Evolutionary conservation across 2,888 invertebrate species (phyloP), one percentile per base, ranked within the genome.

Genomic region (Pegoplata infirma): DNA sequence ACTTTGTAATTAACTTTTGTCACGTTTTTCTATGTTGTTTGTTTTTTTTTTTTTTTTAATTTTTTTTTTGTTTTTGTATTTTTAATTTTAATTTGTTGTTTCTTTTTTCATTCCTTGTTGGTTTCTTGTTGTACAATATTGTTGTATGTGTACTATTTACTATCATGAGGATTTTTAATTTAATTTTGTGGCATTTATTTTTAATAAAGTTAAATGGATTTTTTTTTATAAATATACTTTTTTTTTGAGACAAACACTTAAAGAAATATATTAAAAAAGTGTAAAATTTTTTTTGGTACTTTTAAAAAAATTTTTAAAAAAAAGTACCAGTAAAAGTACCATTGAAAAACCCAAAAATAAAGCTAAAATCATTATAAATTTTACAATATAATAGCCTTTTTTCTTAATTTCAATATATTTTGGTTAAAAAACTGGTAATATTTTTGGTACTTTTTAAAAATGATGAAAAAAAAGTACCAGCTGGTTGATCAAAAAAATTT

Each of bases 1-100:
- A 86, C 82, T 83, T 86, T 85, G 84, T 86, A 86, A 86, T 86
- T 86, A 86, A 86, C 84, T 86, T 85, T 85, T 86, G 87, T 87
- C 86, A 86, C 86, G 87, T 81, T 81, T 80, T 73, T 63, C 72
- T 55, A 46, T 51, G 58, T 68, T 78, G 71, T 64, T 47, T 58
- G 53, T 66, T 55, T 40, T 47, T 68, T 56, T 69, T 40, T 55
- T 55, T 44, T 40, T 49, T 66, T 21, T 25, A n/a, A n/a, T 8
- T 55, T 36, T 32, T 8, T 68, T 12, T 40, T 53, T 14, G 3
- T 16, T 32, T 32, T 53, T n/a, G n/a, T n/a, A 10, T 46, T n/a
- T n/a, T 21, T 25, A n/a, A n/a, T 8, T 55, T 36, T 32, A n/a
- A n/a, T 8, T 68, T 12, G 25, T 53, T 14, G 3, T 16, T 32